Evolutionary conservation across 2,888 invertebrate genomes (phyloP), one percentile per base, ranked within the genome.

Genomic region (Camponotus fellah): DNA sequence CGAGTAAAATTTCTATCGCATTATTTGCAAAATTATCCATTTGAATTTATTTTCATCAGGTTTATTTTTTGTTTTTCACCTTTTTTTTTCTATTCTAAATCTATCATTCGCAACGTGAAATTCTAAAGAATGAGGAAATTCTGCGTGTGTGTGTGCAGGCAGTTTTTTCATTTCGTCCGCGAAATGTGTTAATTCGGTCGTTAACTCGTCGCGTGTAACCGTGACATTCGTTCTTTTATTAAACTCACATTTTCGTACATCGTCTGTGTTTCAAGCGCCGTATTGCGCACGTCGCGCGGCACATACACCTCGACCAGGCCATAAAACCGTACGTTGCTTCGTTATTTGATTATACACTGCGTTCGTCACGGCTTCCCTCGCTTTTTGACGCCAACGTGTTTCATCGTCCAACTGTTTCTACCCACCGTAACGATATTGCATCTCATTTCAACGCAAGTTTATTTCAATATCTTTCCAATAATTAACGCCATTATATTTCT

Each of bases 231-330:
- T 79, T 71, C 79, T 79, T 79, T 79, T 58, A 71, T 77, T 77
- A 79, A 79, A 71, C 79, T 79, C 72, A 43, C 72, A 71, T 79
- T 79, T 71, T 79, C 79, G 79, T 79, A 79, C 79, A 71, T 79
- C 72, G 79, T 58, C 34, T 58, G 79, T 79, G 71, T 69, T 77
- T 71, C 77, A 71, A 69, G 58, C 71, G 43, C 43, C 58, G 71
- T 77, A 69, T 77, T 49, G 75, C 74, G 43, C 46, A 75, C 75
- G 49, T 75, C 46, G 64, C 43, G 43, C 58, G 56, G 56, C 71
- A 77, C 77, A 71, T 43, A 69, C 56, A 69, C 69, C 58, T 77
- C 77, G 58, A 17, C 58, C 58, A 34, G 43, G 43, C 79, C 79
- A 71, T 71, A 79, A 79, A 79, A 79, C 72, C 58, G 34, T 58